Percentiles rank a stretch among this genome's conserved stretches.
Conservation (phyloP, 2,113 vertebrate genomes). For the Athene noctua region DNA sequence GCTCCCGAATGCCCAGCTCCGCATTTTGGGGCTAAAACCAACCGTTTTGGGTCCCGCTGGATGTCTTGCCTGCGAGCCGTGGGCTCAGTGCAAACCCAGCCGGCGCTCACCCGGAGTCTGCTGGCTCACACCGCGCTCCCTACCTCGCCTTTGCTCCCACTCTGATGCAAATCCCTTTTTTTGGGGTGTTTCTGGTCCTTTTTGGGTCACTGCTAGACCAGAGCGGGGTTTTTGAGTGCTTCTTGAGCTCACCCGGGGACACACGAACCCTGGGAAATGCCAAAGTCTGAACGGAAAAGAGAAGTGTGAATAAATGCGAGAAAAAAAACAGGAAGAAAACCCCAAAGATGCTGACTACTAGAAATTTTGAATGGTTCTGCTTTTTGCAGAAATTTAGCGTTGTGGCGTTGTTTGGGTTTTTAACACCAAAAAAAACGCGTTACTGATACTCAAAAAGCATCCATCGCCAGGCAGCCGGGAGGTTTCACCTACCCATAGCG, state of each 20-base stretch:
- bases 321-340: not conserved
- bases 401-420: too few relatives aligned
- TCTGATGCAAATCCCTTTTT: not conserved
- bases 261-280: not conserved
- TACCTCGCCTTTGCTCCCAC: not conserved
- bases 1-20: not conserved
- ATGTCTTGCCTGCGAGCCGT: not conserved
- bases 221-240: rapidly evolving
- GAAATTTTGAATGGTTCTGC: not conserved
- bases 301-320: not conserved
- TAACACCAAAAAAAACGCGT: too few relatives aligned
- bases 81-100: too few relatives aligned
- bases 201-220: not conserved
- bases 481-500: not conserved
- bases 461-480: not conserved
- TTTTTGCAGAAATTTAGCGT: not conserved
- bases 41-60: not conserved
- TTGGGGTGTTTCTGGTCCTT: not conserved
- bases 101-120: not conserved
- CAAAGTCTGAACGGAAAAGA: not conserved
- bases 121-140: too few relatives aligned
- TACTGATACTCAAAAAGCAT: not conserved
- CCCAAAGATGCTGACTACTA: too few relatives aligned
- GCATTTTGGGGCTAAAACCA: not conserved
- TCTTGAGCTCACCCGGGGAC: not conserved